Evolutionary conservation across 2,113 vertebrate genomes (phyloP), one percentile per base, ranked within the genome.

Genomic region (Ochotona curzoniae): DNA sequence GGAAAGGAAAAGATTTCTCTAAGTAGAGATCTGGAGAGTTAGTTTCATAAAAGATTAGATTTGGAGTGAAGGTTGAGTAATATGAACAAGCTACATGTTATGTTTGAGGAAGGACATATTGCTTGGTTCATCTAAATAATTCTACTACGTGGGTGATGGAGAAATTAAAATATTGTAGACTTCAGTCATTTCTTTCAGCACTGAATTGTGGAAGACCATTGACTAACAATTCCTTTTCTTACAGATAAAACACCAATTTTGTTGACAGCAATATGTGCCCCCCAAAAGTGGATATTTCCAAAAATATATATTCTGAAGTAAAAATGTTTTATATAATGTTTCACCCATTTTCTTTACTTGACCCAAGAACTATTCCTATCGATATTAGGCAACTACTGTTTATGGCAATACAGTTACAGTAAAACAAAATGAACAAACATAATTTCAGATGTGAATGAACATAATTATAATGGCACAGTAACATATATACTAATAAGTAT

Each of bases 1-100:
- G n/a, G 23, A 92, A 92, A 18, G 13, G 78, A 49, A n/a, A 64
- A 57, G 32, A 54, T 57, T 85, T 76, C 67, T 91, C 61, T 80
- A 28, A 7, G 26, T 64, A 21, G 23, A 79, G 20, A 64, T 80
- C 44, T n/a, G 7, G 12, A 76, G 38, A 87, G 47, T 51, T 44
- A 89, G 61, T 89, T 89, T 95, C 26, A 76, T 7, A 30, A 28
- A 60, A 60, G 47, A 79, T 54, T 60, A 80, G 2, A 88, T 49
- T n/a, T 73, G 83, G 38, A 57, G 20, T 8, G 74, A 79, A 74
- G n/a, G 4, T 79, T 87, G 28, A 83, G 49, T 32, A 82, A 63
- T 11, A 23, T 25, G 15, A 47, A 51, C 49, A 47, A 30, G 23
- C 18, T 44, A 44, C 1, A 20, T 25, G 5, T 21, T 54, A 13